These are phyloP conservation scores for Smittia aterrima DNA, from an alignment of 2,888 invertebrate genomes.

Conservation along the genomic window DNA sequence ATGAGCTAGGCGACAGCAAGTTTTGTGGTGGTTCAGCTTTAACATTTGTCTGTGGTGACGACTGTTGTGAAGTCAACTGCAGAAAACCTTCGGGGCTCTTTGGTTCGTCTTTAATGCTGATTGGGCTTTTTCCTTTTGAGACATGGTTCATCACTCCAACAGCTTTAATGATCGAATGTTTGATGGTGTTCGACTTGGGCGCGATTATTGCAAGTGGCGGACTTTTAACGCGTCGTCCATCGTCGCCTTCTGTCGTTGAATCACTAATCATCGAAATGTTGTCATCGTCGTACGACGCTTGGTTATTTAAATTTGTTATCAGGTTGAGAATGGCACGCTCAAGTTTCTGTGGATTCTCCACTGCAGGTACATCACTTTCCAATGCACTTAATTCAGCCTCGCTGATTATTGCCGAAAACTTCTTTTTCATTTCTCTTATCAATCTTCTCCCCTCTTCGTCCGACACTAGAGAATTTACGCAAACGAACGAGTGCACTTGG, in stretches of 20 bases:
- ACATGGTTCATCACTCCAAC: constrained; percentile 50
- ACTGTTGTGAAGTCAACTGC: not conserved
- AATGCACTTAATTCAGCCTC: constrained; percentile 54
- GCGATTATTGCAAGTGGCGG: constrained; percentile 53
- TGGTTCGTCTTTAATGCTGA: constrained; percentile 28
- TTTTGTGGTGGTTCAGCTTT: not conserved
- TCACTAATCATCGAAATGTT: constrained; percentile 34
- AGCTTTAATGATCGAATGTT: constrained; percentile 53
- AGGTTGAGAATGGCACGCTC: constrained; percentile 72
- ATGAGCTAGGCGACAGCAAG: constrained; percentile 26
- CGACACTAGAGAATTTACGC: constrained; percentile 75
- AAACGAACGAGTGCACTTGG: constrained; percentile 80
- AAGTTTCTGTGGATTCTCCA: constrained; percentile 69
- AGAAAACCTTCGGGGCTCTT: constrained; percentile 12
- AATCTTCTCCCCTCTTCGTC: constrained; percentile 71
- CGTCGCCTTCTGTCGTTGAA: not conserved
- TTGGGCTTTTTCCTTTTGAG: not conserved
- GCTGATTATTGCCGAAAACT: constrained; percentile 69
- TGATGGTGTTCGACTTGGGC: constrained; percentile 52
- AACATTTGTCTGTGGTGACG: not conserved
- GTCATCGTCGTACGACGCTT: constrained; percentile 43
- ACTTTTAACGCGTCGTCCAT: constrained; percentile 46
- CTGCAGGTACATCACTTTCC: constrained; percentile 54
- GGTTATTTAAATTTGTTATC: constrained; percentile 55
- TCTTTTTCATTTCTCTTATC: constrained; percentile 75